Evolutionary conservation across 2,888 invertebrate species (phyloP).

Genomic region (Sylvicola cinctus): DNA sequence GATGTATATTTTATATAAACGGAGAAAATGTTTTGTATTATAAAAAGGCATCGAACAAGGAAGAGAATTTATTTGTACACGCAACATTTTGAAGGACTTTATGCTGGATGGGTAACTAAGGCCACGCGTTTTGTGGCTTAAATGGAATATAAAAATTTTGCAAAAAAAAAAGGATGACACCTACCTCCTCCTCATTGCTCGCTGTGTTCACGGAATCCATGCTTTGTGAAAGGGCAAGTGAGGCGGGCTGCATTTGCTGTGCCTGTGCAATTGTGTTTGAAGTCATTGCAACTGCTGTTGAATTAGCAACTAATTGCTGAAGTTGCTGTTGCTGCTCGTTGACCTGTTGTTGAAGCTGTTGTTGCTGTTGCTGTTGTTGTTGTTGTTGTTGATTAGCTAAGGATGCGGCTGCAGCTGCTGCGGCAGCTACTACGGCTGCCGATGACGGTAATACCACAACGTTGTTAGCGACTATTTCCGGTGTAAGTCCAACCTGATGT

Average conservation of each 20-base stretch:
- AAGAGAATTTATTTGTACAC: no score
- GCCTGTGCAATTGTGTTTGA: slow-evolving; percentile 9
- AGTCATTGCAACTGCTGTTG: slow-evolving; percentile 13
- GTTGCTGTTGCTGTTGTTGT: slow-evolving; percentile 14
- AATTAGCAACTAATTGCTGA: slow-evolving; percentile 22
- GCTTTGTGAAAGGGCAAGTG: slow-evolving; percentile 77
- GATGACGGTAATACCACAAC: slow-evolving; percentile 11
- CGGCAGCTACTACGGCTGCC: slow-evolving; percentile 18
- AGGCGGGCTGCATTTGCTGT: slow-evolving; percentile 39
- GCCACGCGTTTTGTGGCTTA: no score
- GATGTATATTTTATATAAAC: no score
- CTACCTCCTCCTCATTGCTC: slow-evolving; percentile 93
- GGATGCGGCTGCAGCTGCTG: slow-evolving; percentile 24
- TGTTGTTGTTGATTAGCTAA: slow-evolving; percentile 12
- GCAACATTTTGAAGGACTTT: no score
- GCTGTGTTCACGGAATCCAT: slow-evolving; percentile 95
- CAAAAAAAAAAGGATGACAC: slow-evolving; percentile 15
- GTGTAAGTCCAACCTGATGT: not conserved
- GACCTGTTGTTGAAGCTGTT: slow-evolving; percentile 7
- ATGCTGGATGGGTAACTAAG: no score
- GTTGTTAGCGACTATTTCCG: slow-evolving; percentile 16
- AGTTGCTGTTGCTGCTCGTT: slow-evolving; percentile 7
- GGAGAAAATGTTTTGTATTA: no score
- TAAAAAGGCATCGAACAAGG: no score
- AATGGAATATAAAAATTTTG: no score